Base-by-base conservation (phyloP, 1,140 invertebrate genomes). In the Bombus pascuorum region DNA sequence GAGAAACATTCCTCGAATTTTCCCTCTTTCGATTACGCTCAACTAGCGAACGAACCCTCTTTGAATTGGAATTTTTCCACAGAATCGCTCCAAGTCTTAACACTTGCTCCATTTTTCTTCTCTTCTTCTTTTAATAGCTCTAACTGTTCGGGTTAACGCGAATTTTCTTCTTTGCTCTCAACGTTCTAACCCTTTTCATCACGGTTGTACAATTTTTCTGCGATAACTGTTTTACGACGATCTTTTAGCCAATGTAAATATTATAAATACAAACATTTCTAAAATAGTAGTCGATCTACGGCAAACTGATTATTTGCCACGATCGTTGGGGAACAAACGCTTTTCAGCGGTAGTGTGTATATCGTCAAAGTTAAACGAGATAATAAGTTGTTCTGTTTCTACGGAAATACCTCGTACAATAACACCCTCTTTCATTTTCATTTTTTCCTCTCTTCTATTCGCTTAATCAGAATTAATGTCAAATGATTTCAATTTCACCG, bases 1-100 rank as follows among this genome's bases (percentile, higher is more conserved):
- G 53, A 53, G 77, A 81, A 81, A 72, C 68, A 81, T 83, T 86
- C 80, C 34, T 34, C 66, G 75, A 81, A 81, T 83, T 76, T n/a
- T 75, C 85, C 76, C 65, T 59, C 57, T 34, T 68, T 72, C 59
- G 25, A 85, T 85, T 85, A 68, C 59, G 53, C 83, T 66, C 39
- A 10, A 42, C 70, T 66, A 74, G 37, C 28, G 3, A 28, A 4
- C 9, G 1, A 66, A 34, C 65, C 65, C 65, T 66, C 32, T 66
- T 34, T 15, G n/a, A 32, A 66, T 32, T n/a, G n/a, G 62, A 66
- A 66, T 32, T 65, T 71, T 37, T 79, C 37, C 37, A 25, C 57
- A 9, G 32, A 85, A 39, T 80, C 44, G 65, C 66, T 39, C 10
- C 65, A 22, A 53, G 47, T 70, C 15, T 47, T 5, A 15, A 32